A percentile compares a stretch with the other conserved stretches of the same genome.
Evolutionary conservation across 1,140 invertebrate genomes (phyloP).

Genomic region (Carcinoscorpius rotundicauda): DNA sequence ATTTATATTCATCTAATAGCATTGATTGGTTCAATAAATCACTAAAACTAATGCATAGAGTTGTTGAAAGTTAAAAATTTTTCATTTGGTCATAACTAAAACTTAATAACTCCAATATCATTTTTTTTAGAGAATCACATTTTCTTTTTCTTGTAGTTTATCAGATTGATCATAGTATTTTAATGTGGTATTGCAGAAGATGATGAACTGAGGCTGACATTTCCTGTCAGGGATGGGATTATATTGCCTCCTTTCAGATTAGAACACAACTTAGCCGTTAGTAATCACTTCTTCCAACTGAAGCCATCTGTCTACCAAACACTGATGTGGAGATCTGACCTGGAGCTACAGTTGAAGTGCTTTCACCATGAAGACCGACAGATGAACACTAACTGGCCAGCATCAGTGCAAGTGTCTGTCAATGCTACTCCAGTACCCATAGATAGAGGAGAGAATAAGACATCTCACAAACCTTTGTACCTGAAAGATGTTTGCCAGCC

Average conservation of each 20-base stretch:
- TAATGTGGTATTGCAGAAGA: slow-evolving; percentile 44
- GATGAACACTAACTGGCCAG: slow-evolving; percentile 96
- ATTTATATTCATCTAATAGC: no score
- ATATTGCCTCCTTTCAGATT: slow-evolving; percentile 87
- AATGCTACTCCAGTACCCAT: slow-evolving; percentile 75
- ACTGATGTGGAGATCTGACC: slow-evolving; percentile 77
- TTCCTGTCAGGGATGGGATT: slow-evolving; percentile 89
- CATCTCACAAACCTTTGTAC: slow-evolving; percentile 87
- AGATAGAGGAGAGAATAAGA: slow-evolving; percentile 84
- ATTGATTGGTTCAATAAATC: no score
- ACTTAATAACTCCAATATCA: no score
- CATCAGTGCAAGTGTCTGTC: slow-evolving; percentile 52
- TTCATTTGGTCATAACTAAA: no score
- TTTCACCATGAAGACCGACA: slow-evolving; percentile 92
- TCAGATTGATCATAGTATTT: no score
- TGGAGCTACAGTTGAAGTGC: slow-evolving; percentile 83
- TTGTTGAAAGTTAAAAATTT: no score
- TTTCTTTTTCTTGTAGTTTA: not conserved
- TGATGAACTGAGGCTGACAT: slow-evolving; percentile 86
- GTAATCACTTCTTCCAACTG: slow-evolving; percentile 92
- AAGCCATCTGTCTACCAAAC: slow-evolving; percentile 90
- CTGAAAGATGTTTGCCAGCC: slow-evolving; percentile 90
- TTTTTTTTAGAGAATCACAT: not conserved
- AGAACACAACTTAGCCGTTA: slow-evolving; percentile 90
- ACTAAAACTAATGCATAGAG: no score